Evolutionary conservation across 2,888 invertebrate species (phyloP).

Genomic region (Calephelis perditalis): DNA sequence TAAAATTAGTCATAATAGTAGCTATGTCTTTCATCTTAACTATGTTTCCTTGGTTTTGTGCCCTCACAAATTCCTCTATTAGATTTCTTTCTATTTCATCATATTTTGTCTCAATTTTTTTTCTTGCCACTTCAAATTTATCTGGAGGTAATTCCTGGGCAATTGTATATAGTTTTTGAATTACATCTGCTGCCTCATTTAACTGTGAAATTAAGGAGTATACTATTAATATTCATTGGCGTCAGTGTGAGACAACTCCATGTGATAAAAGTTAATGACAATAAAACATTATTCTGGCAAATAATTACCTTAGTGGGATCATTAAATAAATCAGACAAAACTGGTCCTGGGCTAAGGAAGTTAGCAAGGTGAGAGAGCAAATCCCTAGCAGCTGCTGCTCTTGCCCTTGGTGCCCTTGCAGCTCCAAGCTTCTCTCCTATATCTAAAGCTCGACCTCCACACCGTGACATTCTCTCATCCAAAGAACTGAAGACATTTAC

Average conservation of each 20-base stretch:
- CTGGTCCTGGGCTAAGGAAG: conserved; percentile 90
- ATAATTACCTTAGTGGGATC: conserved; percentile 84
- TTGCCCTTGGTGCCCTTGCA: conserved; percentile 94
- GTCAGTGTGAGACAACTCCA: too few relatives aligned
- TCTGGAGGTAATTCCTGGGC: conserved; percentile 95
- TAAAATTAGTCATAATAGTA: conserved; percentile 94
- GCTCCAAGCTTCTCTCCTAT: conserved; percentile 99
- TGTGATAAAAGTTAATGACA: neutral
- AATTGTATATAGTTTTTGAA: conserved; percentile 96
- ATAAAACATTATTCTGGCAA: neutral
- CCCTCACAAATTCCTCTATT: conserved; percentile 95
- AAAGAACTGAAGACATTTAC: conserved; percentile 93
- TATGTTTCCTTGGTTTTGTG: conserved; percentile 91
- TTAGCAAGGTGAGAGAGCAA: conserved; percentile 94
- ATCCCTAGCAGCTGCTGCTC: conserved; percentile 96
- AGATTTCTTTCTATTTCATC: conserved; percentile 92
- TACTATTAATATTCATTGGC: too few relatives aligned
- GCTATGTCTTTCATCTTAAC: conserved; percentile 96
- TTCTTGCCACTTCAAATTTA: conserved; percentile 90
- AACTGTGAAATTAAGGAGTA: conserved; percentile 73
- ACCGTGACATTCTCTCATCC: conserved; percentile 97
- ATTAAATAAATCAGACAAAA: conserved; percentile 91
- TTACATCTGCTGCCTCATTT: conserved; percentile 97
- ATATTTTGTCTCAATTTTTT: conserved; percentile 92
- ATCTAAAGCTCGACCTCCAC: conserved; percentile 98